Conservation (phyloP, 2,113 vertebrate genomes). For the Lasiurus cinereus region DNA sequence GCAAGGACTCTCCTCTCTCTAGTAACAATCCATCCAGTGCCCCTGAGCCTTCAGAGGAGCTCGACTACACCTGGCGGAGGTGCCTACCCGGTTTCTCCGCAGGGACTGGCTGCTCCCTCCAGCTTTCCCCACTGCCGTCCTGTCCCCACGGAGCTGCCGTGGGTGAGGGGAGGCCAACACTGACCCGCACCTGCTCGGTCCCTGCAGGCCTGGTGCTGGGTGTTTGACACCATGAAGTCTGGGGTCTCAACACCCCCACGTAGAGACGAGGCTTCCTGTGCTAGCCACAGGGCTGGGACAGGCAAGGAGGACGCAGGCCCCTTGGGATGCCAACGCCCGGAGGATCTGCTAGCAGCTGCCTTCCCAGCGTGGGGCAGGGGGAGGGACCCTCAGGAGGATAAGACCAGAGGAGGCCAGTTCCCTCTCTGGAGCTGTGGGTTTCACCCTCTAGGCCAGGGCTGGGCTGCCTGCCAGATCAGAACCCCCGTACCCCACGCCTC, state of each 20-base stretch:
- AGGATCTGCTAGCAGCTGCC: neutral
- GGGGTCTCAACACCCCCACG: neutral
- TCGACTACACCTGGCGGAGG: accelerated
- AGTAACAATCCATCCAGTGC: accelerated
- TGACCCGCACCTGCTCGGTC: neutral
- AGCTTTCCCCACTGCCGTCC: neutral
- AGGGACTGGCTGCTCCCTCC: neutral
- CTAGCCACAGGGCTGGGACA: neutral
- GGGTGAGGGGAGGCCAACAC: too few relatives aligned
- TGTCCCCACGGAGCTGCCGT: accelerated
- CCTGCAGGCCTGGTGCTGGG: neutral
- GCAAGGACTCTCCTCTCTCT: neutral
- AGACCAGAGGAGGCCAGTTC: neutral
- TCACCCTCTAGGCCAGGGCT: neutral
- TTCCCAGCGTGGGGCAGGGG: neutral
- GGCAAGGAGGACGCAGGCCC: neutral
- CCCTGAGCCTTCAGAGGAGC: neutral
- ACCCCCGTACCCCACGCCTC: neutral
- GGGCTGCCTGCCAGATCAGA: neutral
- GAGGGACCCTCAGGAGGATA: neutral
- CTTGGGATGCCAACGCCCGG: neutral
- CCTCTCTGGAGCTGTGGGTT: neutral
- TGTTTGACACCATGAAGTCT: neutral
- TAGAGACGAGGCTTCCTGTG: neutral
- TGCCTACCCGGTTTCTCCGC: accelerated